These are phyloP conservation scores for Ptychoptera albimana DNA, from an alignment of 2,888 invertebrate genomes.

Conservation along the genomic window DNA sequence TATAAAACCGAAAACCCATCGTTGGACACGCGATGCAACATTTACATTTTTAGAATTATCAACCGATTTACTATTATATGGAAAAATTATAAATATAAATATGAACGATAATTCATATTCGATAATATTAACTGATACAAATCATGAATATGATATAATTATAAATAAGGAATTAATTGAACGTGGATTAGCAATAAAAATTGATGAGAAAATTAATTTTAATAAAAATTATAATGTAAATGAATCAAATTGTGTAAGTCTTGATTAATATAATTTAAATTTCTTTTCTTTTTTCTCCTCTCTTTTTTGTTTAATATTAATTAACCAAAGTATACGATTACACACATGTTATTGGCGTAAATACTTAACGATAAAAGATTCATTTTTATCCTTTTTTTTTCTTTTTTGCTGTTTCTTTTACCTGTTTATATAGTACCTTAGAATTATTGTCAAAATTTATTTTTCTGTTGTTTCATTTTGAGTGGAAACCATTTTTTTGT, in stretches of 20 bases:
- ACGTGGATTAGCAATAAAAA: conserved; percentile 14
- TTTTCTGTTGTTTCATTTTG: too few species aligned
- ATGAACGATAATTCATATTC: conserved; percentile 7
- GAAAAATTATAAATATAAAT: conserved; percentile 18
- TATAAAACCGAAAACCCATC: conserved; percentile 15
- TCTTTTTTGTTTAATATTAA: background rate
- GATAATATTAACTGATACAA: conserved; percentile 20
- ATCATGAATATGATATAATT: conserved; percentile 12
- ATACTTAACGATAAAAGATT: too few species aligned
- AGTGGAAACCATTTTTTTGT: too few species aligned
- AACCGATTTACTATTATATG: conserved; percentile 16
- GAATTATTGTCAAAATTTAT: too few species aligned
- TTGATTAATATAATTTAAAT: background rate
- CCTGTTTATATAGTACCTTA: too few species aligned
- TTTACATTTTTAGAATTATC: conserved; percentile 13
- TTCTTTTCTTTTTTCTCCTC: too few species aligned
- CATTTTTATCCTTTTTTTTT: too few species aligned
- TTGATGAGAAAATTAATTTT: conserved; percentile 14
- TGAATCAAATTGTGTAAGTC: background rate
- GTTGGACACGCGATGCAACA: conserved; percentile 18
- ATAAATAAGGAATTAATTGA: conserved; percentile 15
- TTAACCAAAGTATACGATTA: too few species aligned
- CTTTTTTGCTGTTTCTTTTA: too few species aligned
- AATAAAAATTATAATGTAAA: too few species aligned
- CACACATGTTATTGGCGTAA: too few species aligned